These are phyloP conservation scores for Acromyrmex heyeri DNA, from an alignment of 1,140 invertebrate species.

Conservation along the genomic window DNA sequence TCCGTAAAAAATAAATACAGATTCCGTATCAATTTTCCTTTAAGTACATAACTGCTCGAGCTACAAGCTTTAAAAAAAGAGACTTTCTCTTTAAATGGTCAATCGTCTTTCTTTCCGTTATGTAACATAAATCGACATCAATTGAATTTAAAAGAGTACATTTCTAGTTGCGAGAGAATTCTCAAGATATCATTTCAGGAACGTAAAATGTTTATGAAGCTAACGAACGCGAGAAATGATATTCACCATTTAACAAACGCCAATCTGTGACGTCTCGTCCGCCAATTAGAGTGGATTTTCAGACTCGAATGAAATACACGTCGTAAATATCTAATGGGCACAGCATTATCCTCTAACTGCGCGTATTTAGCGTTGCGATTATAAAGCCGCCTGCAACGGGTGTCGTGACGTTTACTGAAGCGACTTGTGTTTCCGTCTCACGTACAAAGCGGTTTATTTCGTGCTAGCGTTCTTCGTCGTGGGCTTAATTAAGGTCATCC, in stretches of 20 bases:
- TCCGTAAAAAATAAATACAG: constrained; percentile 5
- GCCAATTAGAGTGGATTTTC: constrained; percentile 33
- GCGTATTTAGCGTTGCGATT: constrained; percentile 54
- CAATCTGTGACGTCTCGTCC: neutral
- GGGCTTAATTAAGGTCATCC: constrained; percentile 72
- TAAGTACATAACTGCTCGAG: constrained; percentile 14
- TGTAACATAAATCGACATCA: neutral
- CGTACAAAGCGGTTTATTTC: constrained; percentile 59
- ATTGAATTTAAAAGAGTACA: neutral
- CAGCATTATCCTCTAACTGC: constrained; percentile 46
- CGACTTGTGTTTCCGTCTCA: constrained; percentile 62
- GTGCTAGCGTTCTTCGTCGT: constrained; percentile 57
- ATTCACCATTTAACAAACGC: neutral
- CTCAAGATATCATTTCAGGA: neutral
- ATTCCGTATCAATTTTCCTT: constrained; percentile 28
- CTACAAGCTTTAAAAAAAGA: constrained; percentile 3
- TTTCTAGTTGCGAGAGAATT: neutral
- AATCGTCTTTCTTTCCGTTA: neutral
- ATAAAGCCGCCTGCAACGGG: constrained; percentile 54
- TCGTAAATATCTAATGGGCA: constrained; percentile 49
- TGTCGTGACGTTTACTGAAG: constrained; percentile 57
- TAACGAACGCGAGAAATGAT: constrained; percentile 11
- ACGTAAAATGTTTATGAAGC: neutral
- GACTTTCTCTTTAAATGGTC: neutral
- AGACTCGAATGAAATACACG: constrained; percentile 6